These are phyloP conservation scores for Apodemia mormo DNA, from an alignment of 2,888 invertebrate species.

Conservation along the genomic window DNA sequence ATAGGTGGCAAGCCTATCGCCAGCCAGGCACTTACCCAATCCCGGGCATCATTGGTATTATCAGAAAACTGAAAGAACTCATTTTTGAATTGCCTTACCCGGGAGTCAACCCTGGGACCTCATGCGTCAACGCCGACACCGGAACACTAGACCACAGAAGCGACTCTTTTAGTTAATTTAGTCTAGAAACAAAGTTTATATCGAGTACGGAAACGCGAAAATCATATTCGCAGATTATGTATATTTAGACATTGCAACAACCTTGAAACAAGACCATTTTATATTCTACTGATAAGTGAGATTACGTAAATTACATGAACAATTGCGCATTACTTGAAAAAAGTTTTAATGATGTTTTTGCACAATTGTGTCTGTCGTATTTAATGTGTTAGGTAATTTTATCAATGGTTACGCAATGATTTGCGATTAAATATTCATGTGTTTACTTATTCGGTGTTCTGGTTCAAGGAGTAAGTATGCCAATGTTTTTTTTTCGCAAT, in stretches of 20 bases:
- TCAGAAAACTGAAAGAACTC: too few species aligned
- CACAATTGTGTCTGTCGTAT: constrained; percentile 14
- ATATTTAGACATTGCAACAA: constrained; percentile 12
- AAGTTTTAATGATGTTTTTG: constrained; percentile 10
- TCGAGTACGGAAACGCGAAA: neutral
- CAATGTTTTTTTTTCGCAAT: neutral
- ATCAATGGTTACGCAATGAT: neutral
- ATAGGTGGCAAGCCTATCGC: too few species aligned
- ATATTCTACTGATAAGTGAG: constrained; percentile 7
- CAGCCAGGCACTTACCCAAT: too few species aligned
- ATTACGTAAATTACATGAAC: constrained; percentile 10
- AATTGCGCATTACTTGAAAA: constrained; percentile 18
- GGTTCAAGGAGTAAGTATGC: neutral
- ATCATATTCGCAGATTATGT: neutral
- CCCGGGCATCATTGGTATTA: too few species aligned
- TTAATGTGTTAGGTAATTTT: constrained; percentile 6
- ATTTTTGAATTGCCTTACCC: too few species aligned
- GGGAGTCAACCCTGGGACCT: too few species aligned
- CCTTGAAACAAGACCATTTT: constrained; percentile 8
- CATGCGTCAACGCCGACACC: too few species aligned
- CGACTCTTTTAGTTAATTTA: too few species aligned
- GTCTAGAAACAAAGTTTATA: neutral
- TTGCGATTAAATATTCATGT: neutral
- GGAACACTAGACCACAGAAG: too few species aligned
- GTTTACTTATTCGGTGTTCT: neutral